Conservation (phyloP, 2,113 vertebrate species). For the Caloenas nicobarica region DNA sequence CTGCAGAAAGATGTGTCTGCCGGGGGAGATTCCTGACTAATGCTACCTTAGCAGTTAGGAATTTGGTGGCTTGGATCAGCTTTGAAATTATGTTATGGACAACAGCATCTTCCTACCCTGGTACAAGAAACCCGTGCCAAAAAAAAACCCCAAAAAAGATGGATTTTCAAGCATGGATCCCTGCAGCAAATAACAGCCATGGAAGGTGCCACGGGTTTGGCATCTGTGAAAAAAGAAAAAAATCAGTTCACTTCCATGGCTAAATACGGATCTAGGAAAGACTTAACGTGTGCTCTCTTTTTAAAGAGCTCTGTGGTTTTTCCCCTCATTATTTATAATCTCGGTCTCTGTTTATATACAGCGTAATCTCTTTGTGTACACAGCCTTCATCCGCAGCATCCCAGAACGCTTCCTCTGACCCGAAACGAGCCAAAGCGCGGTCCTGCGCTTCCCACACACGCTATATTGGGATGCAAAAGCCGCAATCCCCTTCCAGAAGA, state of each 20-base stretch:
- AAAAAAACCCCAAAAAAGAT: accelerated
- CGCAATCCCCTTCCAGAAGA: neutral
- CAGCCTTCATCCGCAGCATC: neutral
- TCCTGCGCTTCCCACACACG: accelerated
- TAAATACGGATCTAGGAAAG: neutral
- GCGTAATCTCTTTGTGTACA: neutral
- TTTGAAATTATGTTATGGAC: neutral
- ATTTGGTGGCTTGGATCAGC: conserved; percentile 18
- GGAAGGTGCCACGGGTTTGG: neutral
- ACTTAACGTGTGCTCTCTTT: neutral
- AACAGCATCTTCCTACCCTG: neutral
- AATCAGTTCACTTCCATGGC: neutral
- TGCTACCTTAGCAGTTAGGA: neutral
- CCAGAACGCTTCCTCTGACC: neutral
- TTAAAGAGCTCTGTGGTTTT: neutral
- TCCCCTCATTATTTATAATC: neutral
- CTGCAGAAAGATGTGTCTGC: neutral
- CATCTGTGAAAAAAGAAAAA: neutral
- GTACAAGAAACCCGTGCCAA: neutral
- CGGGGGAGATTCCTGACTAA: neutral
- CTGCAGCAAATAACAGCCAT: accelerated
- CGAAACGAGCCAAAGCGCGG: accelerated
- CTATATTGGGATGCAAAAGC: neutral
- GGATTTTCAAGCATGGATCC: neutral
- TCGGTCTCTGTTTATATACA: neutral